phyloP scores from a whole-genome alignment of 2,113 vertebrate species.

The Pygoscelis adeliae region DNA sequence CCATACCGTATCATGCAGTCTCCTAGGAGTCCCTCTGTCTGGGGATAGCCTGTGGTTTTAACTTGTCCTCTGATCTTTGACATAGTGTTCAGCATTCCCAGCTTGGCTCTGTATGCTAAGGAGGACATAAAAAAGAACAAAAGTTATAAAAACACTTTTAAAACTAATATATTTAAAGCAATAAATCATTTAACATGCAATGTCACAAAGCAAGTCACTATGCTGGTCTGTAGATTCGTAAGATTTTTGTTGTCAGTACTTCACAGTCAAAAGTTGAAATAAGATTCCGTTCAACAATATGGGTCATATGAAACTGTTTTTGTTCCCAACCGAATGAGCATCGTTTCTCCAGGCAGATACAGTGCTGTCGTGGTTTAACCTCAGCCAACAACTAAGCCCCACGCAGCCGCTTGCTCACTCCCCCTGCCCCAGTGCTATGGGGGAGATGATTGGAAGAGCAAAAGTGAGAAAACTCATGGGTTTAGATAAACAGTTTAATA shows the following conservation, averaged over 20 bases:
- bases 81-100: conserved; percentile 93
- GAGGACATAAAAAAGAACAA: background rate
- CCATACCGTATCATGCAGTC: conserved; percentile 93
- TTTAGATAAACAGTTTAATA: too few relatives aligned
- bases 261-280: background rate
- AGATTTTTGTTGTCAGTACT: background rate
- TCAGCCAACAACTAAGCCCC: too few relatives aligned
- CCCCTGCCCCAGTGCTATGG: too few relatives aligned
- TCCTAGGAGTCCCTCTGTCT: conserved; percentile 90
- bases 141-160: background rate
- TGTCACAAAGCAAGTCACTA: background rate
- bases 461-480: too few relatives aligned
- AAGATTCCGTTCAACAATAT: background rate
- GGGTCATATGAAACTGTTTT: background rate
- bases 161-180: background rate
- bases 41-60: conserved; percentile 90
- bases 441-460: too few relatives aligned
- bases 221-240: background rate
- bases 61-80: conserved; percentile 94
- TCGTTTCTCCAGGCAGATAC: background rate
- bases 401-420: too few relatives aligned
- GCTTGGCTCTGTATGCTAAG: conserved; percentile 89
- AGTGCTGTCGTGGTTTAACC: too few relatives aligned
- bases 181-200: background rate
- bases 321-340: background rate